These are phyloP conservation scores for Scatophagus argus DNA, from an alignment of 2,113 vertebrate species.

Conservation along the genomic window DNA sequence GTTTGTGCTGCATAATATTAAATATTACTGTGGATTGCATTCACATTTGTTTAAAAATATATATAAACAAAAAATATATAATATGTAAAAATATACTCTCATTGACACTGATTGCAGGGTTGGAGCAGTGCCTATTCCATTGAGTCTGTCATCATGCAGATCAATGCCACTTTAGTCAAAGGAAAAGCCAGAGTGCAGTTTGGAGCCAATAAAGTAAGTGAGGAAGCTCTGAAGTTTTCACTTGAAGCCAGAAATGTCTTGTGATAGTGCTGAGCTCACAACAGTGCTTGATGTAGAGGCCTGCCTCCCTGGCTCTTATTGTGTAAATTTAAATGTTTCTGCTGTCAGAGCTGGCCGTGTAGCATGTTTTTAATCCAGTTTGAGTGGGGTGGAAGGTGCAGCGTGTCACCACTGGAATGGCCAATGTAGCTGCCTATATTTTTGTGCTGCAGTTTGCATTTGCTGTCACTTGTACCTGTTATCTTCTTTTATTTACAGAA, in stretches of 20 bases:
- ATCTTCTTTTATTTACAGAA: neutral
- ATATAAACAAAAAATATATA: no score
- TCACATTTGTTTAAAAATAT: neutral
- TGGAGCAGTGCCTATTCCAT: constrained; percentile 99
- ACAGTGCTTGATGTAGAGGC: neutral
- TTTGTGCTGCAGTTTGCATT: neutral
- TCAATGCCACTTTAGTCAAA: constrained; percentile 99
- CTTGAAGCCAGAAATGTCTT: constrained; percentile 20
- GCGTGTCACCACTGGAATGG: neutral
- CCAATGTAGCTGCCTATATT: neutral
- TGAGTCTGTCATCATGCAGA: constrained; percentile 99
- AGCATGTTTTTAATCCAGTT: neutral
- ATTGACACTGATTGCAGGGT: constrained; percentile 84
- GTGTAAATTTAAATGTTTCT: neutral
- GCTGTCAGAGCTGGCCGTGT: neutral
- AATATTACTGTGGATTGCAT: neutral
- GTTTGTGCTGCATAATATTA: neutral
- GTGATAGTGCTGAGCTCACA: constrained; percentile 9
- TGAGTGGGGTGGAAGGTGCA: neutral
- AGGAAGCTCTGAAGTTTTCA: neutral
- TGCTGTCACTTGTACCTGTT: constrained; percentile 4
- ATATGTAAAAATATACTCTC: neutral
- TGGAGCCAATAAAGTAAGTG: constrained; percentile 97
- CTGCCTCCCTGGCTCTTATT: neutral
- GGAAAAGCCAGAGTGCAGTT: constrained; percentile 99